These are phyloP conservation scores for Chaetura pelagica DNA, from an alignment of 2,113 vertebrate species.

Conservation along the genomic window DNA sequence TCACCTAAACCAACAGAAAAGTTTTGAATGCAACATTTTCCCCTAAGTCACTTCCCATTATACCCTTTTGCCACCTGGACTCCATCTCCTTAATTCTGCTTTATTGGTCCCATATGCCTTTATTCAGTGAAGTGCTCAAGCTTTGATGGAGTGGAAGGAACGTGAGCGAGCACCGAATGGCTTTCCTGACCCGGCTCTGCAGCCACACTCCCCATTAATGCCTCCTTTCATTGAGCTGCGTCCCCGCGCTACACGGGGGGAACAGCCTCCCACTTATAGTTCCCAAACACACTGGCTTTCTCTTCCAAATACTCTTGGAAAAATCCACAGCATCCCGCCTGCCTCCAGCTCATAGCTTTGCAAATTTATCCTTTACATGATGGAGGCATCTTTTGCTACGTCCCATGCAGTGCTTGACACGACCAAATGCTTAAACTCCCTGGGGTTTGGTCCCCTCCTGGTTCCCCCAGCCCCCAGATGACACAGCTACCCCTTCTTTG, in stretches of 20 bases:
- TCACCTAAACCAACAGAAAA: constrained; percentile 69
- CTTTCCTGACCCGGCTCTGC: neutral
- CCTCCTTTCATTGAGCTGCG: constrained; percentile 26
- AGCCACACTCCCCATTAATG: neutral
- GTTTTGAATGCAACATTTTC: constrained; percentile 61
- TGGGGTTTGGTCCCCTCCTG: accelerated
- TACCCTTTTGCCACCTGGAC: constrained; percentile 65
- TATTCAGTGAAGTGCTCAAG: neutral
- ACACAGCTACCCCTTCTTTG: neutral
- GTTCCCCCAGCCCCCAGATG: neutral
- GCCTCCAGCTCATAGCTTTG: neutral
- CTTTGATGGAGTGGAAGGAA: constrained; percentile 51
- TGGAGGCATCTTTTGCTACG: neutral
- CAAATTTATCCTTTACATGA: accelerated
- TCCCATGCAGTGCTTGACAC: accelerated
- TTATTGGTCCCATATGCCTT: constrained; percentile 63
- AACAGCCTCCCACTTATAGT: constrained; percentile 53
- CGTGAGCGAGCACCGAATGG: neutral
- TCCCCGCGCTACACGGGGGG: neutral
- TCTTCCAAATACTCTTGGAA: neutral
- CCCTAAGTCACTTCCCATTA: constrained; percentile 68
- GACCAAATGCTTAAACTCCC: neutral
- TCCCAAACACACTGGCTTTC: neutral
- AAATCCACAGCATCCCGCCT: neutral
- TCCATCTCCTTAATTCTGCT: constrained; percentile 51